Evolutionary conservation across 2,797 vertebrate species (phyloP).

Genomic region (Pseudochirops corinnae): DNA sequence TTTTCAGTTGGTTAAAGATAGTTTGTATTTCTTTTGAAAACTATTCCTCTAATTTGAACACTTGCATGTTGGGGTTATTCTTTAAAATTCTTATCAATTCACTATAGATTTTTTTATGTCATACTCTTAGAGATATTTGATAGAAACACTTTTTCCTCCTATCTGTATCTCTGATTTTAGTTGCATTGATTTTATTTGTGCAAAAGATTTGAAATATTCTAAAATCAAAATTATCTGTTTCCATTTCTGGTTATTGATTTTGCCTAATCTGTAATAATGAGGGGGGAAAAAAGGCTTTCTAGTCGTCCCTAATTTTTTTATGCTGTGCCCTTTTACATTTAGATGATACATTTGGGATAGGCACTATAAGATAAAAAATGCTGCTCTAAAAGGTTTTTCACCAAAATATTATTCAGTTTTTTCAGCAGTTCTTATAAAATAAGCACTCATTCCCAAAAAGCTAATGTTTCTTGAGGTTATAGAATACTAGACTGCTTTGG

Average conservation of each 20-base stretch:
- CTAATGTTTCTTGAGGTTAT: background rate
- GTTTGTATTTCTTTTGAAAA: conserved; percentile 1
- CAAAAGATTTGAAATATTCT: background rate
- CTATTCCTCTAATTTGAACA: background rate
- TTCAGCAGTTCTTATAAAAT: background rate
- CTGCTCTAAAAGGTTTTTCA: background rate
- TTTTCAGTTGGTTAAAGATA: background rate
- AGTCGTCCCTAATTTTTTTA: background rate
- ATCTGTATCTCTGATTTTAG: background rate
- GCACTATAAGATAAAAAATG: background rate
- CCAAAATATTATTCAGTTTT: background rate
- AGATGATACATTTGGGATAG: background rate
- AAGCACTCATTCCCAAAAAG: background rate
- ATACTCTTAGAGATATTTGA: background rate
- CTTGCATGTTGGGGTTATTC: background rate
- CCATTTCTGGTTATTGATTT: background rate
- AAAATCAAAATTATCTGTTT: background rate
- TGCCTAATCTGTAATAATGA: background rate
- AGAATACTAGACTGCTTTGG: background rate
- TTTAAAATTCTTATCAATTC: background rate
- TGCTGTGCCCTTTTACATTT: background rate
- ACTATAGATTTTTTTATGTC: background rate
- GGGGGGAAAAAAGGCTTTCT: background rate
- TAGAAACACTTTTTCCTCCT: background rate
- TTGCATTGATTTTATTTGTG: background rate